Conservation (phyloP, 2,113 vertebrate species). For the Lophochroa leadbeateri region DNA sequence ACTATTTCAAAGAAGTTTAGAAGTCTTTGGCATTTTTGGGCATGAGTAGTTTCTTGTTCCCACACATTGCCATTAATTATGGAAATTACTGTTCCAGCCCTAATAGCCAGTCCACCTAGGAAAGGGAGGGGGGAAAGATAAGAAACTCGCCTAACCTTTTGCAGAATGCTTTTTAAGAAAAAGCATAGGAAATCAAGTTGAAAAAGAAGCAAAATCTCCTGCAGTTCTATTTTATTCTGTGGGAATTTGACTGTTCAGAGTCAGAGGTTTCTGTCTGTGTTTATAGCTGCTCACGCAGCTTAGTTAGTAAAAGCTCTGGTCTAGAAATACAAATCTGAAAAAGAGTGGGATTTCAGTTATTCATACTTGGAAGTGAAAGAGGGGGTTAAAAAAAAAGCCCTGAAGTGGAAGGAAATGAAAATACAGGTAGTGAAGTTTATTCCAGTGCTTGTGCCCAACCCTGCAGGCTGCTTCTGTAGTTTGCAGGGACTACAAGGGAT, state of each 20-base stretch:
- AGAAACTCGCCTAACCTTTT: background rate
- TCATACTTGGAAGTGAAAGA: background rate
- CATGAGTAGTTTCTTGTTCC: slow-evolving; percentile 29
- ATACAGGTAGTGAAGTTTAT: background rate
- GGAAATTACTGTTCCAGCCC: background rate
- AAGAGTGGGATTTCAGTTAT: background rate
- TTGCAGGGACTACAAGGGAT: background rate
- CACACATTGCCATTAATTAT: background rate
- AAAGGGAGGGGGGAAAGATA: background rate
- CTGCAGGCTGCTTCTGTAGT: background rate
- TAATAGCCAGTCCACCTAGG: background rate
- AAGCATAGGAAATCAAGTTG: background rate
- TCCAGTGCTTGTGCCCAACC: background rate
- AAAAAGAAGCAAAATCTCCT: background rate
- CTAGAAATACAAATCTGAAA: background rate
- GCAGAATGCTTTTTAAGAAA: background rate
- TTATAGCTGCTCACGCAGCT: background rate
- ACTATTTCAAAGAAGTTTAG: slow-evolving; percentile 54
- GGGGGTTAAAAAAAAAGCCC: fast-evolving
- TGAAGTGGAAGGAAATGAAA: background rate
- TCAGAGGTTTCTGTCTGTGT: background rate
- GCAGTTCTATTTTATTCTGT: background rate
- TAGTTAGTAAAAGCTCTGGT: background rate
- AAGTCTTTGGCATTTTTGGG: slow-evolving; percentile 43
- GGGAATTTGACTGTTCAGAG: background rate